These are phyloP conservation scores for Channa striata DNA, from an alignment of 2,797 vertebrate genomes.

Conservation along the genomic window DNA sequence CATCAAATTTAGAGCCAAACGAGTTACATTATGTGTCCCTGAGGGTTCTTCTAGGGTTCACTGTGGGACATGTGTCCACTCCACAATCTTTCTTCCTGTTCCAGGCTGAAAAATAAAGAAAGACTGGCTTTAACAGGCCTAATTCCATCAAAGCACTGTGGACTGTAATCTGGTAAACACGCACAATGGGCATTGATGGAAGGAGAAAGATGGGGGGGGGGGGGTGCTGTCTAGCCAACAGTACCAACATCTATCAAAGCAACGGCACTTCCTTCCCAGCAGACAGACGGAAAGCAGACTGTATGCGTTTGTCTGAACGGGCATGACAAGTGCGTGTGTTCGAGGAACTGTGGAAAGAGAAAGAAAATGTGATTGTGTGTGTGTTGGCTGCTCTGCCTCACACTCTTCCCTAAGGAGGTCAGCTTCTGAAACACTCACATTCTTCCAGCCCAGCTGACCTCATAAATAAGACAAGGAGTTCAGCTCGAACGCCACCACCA, in stretches of 20 bases:
- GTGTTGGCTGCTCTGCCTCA: slow-evolving; percentile 35
- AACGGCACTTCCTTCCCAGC: slow-evolving; percentile 75
- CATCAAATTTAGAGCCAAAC: slow-evolving; percentile 10
- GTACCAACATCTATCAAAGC: slow-evolving; percentile 74
- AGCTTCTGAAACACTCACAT: slow-evolving; percentile 74
- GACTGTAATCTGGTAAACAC: slow-evolving; percentile 83
- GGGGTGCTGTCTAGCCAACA: slow-evolving; percentile 64
- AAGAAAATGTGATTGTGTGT: slow-evolving; percentile 37
- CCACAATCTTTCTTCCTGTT: slow-evolving; percentile 63
- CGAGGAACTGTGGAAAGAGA: slow-evolving; percentile 34
- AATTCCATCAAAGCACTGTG: slow-evolving; percentile 82
- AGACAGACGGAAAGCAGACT: slow-evolving; percentile 71
- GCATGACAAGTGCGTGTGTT: slow-evolving; percentile 41
- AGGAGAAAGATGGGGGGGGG: slow-evolving; percentile 54
- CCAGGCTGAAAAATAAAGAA: slow-evolving; percentile 68
- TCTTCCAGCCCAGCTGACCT: slow-evolving; percentile 78
- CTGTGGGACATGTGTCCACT: slow-evolving; percentile 51
- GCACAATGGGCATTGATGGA: slow-evolving; percentile 82
- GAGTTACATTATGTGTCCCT: not conserved
- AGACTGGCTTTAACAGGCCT: slow-evolving; percentile 75
- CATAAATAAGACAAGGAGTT: slow-evolving; percentile 77
- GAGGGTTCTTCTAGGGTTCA: slow-evolving; percentile 49
- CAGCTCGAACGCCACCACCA: slow-evolving; percentile 29
- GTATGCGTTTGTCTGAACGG: slow-evolving; percentile 69
- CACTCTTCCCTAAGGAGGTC: slow-evolving; percentile 73